Conservation (phyloP, 2,888 invertebrate genomes). For the Acheta domesticus region DNA sequence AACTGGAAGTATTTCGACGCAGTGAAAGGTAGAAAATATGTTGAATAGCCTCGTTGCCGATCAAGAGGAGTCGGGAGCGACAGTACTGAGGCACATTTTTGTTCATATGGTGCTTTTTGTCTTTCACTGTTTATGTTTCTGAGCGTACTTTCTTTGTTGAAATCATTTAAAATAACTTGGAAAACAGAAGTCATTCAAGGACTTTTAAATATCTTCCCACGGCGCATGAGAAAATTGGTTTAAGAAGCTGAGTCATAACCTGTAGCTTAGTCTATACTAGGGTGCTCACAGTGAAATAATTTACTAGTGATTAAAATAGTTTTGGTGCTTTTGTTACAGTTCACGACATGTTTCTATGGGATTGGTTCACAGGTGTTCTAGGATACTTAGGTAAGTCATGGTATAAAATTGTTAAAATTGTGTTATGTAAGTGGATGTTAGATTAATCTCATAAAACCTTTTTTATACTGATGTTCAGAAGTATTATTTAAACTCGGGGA, state of each 20-base stretch:
- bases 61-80: too few species aligned
- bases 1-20: too few species aligned
- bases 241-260: conserved; percentile 32
- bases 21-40: background rate
- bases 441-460: too few species aligned
- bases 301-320: background rate
- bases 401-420: conserved; percentile 25
- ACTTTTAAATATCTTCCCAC: background rate
- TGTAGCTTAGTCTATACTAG: background rate
- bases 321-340: conserved; percentile 29
- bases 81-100: too few species aligned
- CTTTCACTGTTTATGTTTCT: too few species aligned
- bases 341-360: conserved; percentile 82
- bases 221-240: background rate
- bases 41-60: background rate
- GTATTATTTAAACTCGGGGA: conserved; percentile 25
- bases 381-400: conserved; percentile 81
- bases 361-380: conserved; percentile 92
- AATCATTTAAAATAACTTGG: too few species aligned
- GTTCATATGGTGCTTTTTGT: too few species aligned
- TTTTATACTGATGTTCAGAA: background rate
- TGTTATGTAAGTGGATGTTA: conserved; percentile 26
- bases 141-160: too few species aligned
- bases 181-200: too few species aligned
- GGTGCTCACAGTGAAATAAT: background rate